These are phyloP conservation scores for Typhlomys cinereus DNA, from an alignment of 2,113 vertebrate genomes.

Conservation along the genomic window DNA sequence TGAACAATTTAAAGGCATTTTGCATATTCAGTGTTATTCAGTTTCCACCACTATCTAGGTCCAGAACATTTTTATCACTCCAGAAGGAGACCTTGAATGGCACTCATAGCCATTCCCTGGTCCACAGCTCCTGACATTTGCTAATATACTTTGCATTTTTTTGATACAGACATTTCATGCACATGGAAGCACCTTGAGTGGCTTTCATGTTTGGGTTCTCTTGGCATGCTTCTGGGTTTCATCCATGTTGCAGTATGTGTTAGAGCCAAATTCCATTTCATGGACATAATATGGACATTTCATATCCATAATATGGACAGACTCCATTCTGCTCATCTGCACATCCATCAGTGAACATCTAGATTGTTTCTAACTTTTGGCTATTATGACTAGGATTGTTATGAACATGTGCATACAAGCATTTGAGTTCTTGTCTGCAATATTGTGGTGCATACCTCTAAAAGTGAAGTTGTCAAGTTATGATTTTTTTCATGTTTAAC, in stretches of 20 bases:
- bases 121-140: neutral
- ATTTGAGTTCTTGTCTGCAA: neutral
- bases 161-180: neutral
- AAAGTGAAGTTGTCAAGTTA: neutral
- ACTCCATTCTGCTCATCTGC: neutral
- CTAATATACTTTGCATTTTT: neutral
- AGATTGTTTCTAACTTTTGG: neutral
- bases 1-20: neutral
- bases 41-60: neutral
- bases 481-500: neutral
- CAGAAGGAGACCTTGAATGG: neutral
- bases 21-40: accelerated
- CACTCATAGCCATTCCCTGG: neutral
- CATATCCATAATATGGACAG: neutral
- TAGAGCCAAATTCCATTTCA: neutral
- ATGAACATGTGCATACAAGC: neutral
- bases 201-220: neutral
- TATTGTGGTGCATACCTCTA: neutral
- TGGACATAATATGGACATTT: neutral
- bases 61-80: neutral
- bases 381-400: neutral
- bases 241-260: neutral
- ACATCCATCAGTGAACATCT: neutral
- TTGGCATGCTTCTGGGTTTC: neutral
- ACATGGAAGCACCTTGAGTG: accelerated